Evolutionary conservation across 2,888 invertebrate genomes (phyloP).

Genomic region (Meandrusa payeni): DNA sequence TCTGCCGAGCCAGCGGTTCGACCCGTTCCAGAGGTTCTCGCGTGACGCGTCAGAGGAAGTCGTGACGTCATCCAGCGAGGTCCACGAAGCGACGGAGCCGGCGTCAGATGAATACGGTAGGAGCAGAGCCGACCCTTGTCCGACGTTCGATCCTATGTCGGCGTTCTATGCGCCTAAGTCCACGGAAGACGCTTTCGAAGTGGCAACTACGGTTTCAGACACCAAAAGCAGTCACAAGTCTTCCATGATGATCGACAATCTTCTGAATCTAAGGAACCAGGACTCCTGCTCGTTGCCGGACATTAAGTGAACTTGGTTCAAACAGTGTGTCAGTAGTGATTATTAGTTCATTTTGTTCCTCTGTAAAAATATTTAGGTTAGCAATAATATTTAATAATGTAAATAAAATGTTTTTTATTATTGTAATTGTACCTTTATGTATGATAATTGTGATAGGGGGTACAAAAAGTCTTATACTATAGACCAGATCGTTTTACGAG

Average conservation of each 20-base stretch:
- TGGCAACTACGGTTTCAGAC: constrained; percentile 41
- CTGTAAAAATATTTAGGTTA: constrained; percentile 67
- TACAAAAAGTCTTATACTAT: constrained; percentile 61
- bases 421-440: constrained; percentile 57
- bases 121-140: constrained; percentile 61
- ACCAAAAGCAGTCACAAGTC: constrained; percentile 65
- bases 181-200: constrained; percentile 44
- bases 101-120: constrained; percentile 62
- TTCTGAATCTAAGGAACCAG: constrained; percentile 58
- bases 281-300: constrained; percentile 61
- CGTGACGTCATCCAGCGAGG: constrained; percentile 73
- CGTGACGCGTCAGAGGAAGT: constrained; percentile 69
- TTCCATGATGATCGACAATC: constrained; percentile 70
- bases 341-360: constrained; percentile 78
- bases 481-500: constrained; percentile 25
- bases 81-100: constrained; percentile 51
- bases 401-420: constrained; percentile 77
- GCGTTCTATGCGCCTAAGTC: constrained; percentile 71
- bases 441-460: constrained; percentile 53
- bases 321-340: constrained; percentile 61
- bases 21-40: constrained; percentile 62
- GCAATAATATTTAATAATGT: constrained; percentile 70
- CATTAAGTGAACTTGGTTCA: constrained; percentile 51
- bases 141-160: constrained; percentile 66
- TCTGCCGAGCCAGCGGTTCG: constrained; percentile 73